A percentile compares a stretch with the other conserved stretches of the same genome.
phyloP scores from a whole-genome alignment of 2,113 vertebrate species.

The Gasterosteus nipponicus region DNA sequence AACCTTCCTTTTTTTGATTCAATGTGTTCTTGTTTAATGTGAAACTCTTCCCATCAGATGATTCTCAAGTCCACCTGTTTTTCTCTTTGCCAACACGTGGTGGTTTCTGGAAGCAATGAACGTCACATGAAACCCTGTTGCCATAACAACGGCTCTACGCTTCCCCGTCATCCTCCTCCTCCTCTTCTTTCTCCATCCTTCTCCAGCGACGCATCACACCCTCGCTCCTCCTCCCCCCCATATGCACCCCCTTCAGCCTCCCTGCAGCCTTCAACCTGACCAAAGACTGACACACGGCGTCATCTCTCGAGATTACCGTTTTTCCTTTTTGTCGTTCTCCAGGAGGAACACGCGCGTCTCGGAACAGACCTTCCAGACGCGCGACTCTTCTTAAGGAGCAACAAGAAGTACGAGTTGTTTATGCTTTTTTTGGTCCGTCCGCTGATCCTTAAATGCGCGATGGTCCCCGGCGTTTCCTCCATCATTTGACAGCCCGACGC shows the following conservation, averaged over 20 bases:
- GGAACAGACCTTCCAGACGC: neutral
- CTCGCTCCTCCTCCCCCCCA: constrained; percentile 20
- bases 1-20: neutral
- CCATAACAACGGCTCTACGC: constrained; percentile 62
- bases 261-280: constrained; percentile 25
- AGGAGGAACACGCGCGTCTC: constrained; percentile 11
- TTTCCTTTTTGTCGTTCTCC: neutral
- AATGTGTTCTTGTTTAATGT: neutral
- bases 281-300: constrained; percentile 38
- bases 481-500: constrained; percentile 8
- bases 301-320: constrained; percentile 9
- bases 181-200: constrained; percentile 37
- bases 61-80: neutral
- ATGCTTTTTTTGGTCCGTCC: neutral
- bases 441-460: neutral
- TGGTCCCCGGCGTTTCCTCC: neutral
- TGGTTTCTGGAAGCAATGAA: constrained; percentile 24
- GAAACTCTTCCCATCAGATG: neutral
- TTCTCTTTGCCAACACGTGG: constrained; percentile 44
- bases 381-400: neutral
- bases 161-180: constrained; percentile 17
- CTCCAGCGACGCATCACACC: constrained; percentile 69
- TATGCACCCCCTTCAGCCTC: constrained; percentile 17
- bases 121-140: constrained; percentile 44
- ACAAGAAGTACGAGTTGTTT: neutral